phyloP scores from a whole-genome alignment of 2,797 vertebrate species.

The Mastacembelus armatus region DNA sequence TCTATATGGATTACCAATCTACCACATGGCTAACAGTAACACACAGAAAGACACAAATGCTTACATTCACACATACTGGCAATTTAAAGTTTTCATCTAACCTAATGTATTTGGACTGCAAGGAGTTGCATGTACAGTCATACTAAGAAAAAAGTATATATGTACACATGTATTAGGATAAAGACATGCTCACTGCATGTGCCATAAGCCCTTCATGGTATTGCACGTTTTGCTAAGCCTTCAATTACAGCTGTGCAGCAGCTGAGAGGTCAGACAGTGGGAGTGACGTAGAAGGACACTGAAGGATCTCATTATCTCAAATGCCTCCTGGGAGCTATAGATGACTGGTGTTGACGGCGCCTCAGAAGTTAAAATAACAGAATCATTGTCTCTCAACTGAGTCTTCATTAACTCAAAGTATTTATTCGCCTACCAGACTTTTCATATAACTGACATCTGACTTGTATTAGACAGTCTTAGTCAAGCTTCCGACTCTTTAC shows the following conservation, averaged over 20 bases:
- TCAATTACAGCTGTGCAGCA: constrained; percentile 75
- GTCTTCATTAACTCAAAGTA: constrained; percentile 55
- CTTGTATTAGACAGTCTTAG: not conserved
- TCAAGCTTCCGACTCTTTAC: constrained; percentile 9
- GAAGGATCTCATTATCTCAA: constrained; percentile 78
- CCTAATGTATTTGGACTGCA: too few species aligned
- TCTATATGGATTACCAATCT: too few species aligned
- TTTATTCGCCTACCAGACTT: constrained; percentile 19
- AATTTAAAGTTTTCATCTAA: too few species aligned
- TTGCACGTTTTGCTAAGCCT: constrained; percentile 60
- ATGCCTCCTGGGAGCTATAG: constrained; percentile 64
- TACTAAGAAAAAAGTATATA: constrained; percentile 26
- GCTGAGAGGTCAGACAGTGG: constrained; percentile 62
- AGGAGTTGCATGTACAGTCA: constrained; percentile 5
- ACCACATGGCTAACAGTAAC: too few species aligned
- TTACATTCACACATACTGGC: too few species aligned
- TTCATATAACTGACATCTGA: constrained; percentile 8
- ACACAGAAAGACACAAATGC: too few species aligned
- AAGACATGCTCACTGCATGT: constrained; percentile 55
- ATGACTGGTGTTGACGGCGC: constrained; percentile 56
- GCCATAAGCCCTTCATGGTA: constrained; percentile 53
- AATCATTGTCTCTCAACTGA: constrained; percentile 48
- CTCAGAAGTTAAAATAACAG: constrained; percentile 65
- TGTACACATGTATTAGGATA: constrained; percentile 10
- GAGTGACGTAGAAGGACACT: constrained; percentile 69